Evolutionary conservation across 2,113 vertebrate species (phyloP).

Genomic region (Nematolebias whitei): DNA sequence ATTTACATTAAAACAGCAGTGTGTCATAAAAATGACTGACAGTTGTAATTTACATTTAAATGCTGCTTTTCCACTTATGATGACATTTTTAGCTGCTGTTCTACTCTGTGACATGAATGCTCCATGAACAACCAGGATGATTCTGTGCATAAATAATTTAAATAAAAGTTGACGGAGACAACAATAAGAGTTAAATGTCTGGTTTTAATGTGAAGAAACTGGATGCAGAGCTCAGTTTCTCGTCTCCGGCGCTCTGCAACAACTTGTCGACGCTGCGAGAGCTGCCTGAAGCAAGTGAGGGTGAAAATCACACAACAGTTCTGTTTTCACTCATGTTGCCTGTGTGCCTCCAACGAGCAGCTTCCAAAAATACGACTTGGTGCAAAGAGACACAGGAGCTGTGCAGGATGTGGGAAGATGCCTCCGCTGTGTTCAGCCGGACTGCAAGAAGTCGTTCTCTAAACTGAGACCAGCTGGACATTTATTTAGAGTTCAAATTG

Average conservation of each 20-base stretch:
- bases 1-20: neutral
- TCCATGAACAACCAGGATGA: neutral
- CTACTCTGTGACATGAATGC: neutral
- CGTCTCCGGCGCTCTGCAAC: constrained; percentile 25
- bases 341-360: constrained; percentile 43
- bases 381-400: constrained; percentile 1
- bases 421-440: neutral
- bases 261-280: constrained; percentile 49
- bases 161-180: neutral
- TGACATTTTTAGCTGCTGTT: no score
- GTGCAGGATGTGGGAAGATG: neutral
- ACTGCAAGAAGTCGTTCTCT: constrained; percentile 1
- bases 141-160: neutral
- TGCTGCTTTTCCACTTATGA: neutral
- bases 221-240: neutral
- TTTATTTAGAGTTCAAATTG: no score
- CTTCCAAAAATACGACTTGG: constrained; percentile 32
- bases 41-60: neutral
- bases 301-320: constrained; percentile 72
- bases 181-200: neutral
- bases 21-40: no score
- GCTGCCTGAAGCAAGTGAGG: constrained; percentile 63
- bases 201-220: neutral
- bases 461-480: no score
- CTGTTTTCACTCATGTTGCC: constrained; percentile 59